Conservation (phyloP, 1,140 invertebrate species). For the Leptopilina boulardi region DNA sequence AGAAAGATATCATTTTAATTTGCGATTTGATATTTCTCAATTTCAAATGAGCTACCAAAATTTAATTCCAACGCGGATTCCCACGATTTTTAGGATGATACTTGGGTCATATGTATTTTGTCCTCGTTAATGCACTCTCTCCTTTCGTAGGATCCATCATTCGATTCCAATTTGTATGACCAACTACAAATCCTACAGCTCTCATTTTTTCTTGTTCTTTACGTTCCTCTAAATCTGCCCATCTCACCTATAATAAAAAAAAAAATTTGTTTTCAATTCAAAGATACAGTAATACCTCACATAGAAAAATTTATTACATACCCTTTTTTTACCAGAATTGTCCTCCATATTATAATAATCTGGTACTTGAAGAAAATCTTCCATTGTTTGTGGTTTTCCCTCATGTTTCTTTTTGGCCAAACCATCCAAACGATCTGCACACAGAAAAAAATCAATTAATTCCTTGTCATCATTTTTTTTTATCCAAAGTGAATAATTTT, state of each 20-base stretch:
- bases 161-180: constrained; percentile 94
- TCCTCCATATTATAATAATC: constrained; percentile 83
- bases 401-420: constrained; percentile 78
- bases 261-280: constrained; percentile 36
- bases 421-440: constrained; percentile 91
- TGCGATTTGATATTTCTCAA: background rate
- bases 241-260: constrained; percentile 85
- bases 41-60: background rate
- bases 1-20: background rate
- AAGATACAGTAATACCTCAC: too few relatives aligned
- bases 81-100: background rate
- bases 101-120: constrained; percentile 88
- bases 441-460: constrained; percentile 19
- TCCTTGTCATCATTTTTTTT: background rate
- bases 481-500: too few relatives aligned
- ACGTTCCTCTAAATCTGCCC: constrained; percentile 97
- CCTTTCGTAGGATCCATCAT: constrained; percentile 96
- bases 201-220: constrained; percentile 92
- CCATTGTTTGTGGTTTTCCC: constrained; percentile 82
- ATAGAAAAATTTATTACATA: too few relatives aligned
- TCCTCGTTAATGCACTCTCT: constrained; percentile 91
- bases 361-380: constrained; percentile 93
- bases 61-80: background rate
- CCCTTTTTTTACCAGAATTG: constrained; percentile 91
- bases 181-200: constrained; percentile 95